Evolutionary conservation across 2,888 invertebrate species (phyloP).

Genomic region (Chironomus riparius): DNA sequence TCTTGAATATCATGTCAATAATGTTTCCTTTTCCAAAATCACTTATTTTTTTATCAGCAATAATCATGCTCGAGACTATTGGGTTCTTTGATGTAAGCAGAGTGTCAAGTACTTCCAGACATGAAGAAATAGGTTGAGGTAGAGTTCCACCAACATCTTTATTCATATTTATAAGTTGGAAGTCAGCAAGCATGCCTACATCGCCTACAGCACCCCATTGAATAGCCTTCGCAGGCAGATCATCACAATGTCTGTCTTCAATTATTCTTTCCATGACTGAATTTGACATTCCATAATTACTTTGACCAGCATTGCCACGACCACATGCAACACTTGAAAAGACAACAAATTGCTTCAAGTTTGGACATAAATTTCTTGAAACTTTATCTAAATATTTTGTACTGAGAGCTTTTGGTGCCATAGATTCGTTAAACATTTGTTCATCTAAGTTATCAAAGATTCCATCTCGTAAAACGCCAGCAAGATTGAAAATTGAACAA

Average conservation of each 20-base stretch:
- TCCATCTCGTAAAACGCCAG: conserved; percentile 63
- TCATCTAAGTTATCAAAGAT: conserved; percentile 64
- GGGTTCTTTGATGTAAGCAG: conserved; percentile 60
- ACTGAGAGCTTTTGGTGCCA: conserved; percentile 66
- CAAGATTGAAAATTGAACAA: conserved; percentile 74
- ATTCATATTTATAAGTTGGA: conserved; percentile 51
- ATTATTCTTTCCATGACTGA: conserved; percentile 83
- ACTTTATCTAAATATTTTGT: conserved; percentile 60
- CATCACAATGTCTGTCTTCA: conserved; percentile 55
- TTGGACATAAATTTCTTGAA: conserved; percentile 46
- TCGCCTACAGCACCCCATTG: conserved; percentile 86
- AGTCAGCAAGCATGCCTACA: conserved; percentile 63
- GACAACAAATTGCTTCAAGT: conserved; percentile 58
- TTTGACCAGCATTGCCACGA: conserved; percentile 75
- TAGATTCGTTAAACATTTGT: conserved; percentile 56
- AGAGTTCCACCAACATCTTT: conserved; percentile 60
- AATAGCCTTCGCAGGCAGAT: conserved; percentile 63
- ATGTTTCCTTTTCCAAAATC: conserved; percentile 52
- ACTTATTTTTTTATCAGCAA: conserved; percentile 62
- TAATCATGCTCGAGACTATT: conserved; percentile 65
- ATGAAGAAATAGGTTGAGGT: conserved; percentile 68
- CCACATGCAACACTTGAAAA: conserved; percentile 82
- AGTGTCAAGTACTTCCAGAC: conserved; percentile 57
- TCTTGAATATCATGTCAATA: conserved; percentile 56
- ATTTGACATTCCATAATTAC: conserved; percentile 84